Evolutionary conservation across 2,888 invertebrate species (phyloP).

Genomic region (Xestia ashworthii): DNA sequence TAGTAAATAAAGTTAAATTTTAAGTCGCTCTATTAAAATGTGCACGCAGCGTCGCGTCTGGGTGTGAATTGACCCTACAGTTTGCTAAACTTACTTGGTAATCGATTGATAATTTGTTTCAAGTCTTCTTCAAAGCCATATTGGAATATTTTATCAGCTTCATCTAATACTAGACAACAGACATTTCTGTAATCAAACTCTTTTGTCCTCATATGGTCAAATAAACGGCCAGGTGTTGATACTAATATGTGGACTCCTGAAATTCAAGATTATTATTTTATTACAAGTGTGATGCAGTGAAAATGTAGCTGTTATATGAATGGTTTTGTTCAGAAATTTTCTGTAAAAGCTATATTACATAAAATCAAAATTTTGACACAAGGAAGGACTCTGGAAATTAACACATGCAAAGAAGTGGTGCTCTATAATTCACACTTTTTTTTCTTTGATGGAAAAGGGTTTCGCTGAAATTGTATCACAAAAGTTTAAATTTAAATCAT

Average conservation of each 20-base stretch:
- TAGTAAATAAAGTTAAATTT: no score
- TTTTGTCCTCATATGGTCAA: slow-evolving; percentile 98
- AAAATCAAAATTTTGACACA: not conserved
- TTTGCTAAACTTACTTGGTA: slow-evolving; percentile 94
- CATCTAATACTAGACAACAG: slow-evolving; percentile 97
- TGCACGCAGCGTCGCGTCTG: no score
- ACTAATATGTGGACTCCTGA: slow-evolving; percentile 96
- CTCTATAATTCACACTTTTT: not conserved
- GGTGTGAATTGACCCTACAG: no score
- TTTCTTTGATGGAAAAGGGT: not conserved
- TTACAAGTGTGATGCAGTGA: not conserved
- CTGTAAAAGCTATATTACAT: not conserved
- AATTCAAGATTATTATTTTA: slow-evolving; percentile 54
- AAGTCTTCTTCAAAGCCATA: slow-evolving; percentile 99
- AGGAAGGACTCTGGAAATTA: not conserved
- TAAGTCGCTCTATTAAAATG: no score
- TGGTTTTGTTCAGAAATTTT: not conserved
- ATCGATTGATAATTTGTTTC: slow-evolving; percentile 96
- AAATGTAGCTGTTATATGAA: not conserved
- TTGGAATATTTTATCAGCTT: slow-evolving; percentile 98
- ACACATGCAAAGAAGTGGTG: not conserved
- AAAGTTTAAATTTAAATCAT: no score
- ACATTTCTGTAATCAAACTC: slow-evolving; percentile 97
- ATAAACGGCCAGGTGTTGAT: slow-evolving; percentile 97
- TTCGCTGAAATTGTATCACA: not conserved